Evolutionary conservation across 2,113 vertebrate species (phyloP).

Genomic region (Pygoscelis antarcticus): DNA sequence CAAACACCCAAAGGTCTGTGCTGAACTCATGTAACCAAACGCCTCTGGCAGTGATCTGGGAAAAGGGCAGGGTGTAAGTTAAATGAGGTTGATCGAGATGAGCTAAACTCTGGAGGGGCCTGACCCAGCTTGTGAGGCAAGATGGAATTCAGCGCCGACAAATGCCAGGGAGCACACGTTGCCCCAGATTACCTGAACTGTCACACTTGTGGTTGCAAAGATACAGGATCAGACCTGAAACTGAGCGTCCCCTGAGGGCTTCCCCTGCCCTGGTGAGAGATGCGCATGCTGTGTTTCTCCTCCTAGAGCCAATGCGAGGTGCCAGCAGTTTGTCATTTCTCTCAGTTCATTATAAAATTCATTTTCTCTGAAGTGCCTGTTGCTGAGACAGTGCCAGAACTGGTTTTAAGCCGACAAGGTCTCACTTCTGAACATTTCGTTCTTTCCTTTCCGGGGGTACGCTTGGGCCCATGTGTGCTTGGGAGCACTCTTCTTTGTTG

Average conservation of each 20-base stretch:
- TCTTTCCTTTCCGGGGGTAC: not conserved
- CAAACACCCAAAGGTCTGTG: not conserved
- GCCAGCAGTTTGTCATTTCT: slow-evolving; percentile 6
- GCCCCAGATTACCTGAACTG: not conserved
- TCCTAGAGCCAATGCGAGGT: not conserved
- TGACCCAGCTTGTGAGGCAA: slow-evolving; percentile 44
- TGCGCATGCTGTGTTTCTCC: not conserved
- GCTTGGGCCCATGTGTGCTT: not conserved
- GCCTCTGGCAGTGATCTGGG: not conserved
- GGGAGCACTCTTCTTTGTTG: not conserved
- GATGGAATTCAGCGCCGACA: not conserved
- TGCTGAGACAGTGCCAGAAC: not conserved
- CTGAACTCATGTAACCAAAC: not conserved
- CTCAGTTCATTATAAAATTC: not conserved
- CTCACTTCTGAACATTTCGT: not conserved
- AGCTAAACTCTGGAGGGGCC: slow-evolving; percentile 20
- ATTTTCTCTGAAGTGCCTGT: slow-evolving; percentile 17
- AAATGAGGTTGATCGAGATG: not conserved
- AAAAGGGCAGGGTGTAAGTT: not conserved
- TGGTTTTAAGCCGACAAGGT: not conserved
- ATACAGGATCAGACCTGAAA: slow-evolving; percentile 38
- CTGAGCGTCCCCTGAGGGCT: not conserved
- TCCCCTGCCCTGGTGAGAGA: not conserved
- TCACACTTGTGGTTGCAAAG: not conserved
- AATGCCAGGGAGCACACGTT: not conserved